phyloP scores from a whole-genome alignment of 2,888 invertebrate species.

The Leptopilina syphax region DNA sequence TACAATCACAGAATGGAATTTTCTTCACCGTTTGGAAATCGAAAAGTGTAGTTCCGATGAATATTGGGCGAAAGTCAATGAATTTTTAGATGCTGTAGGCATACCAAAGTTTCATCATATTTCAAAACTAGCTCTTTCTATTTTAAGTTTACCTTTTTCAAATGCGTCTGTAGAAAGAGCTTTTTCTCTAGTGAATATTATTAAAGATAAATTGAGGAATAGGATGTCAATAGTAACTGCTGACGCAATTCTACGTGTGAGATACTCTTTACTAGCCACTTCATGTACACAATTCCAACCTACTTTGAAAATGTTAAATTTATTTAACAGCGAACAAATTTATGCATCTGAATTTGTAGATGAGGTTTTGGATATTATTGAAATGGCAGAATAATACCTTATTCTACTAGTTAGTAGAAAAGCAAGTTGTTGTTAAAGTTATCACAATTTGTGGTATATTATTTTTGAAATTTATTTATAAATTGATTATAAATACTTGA shows the following conservation, averaged over 20 bases:
- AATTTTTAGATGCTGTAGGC: slow-evolving; percentile 33
- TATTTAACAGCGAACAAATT: no score
- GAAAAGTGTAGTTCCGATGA: slow-evolving; percentile 25
- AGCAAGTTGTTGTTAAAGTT: no score
- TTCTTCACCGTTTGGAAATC: slow-evolving; percentile 2
- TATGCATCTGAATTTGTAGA: no score
- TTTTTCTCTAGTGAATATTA: slow-evolving; percentile 50
- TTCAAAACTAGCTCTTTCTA: slow-evolving; percentile 38
- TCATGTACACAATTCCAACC: no score
- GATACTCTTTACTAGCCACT: not conserved
- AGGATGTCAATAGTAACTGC: slow-evolving; percentile 41
- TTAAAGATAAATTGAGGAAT: slow-evolving; percentile 52
- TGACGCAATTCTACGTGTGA: slow-evolving; percentile 37
- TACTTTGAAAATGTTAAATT: no score
- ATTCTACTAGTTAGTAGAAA: no score
- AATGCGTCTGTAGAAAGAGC: slow-evolving; percentile 46
- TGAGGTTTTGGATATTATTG: no score
- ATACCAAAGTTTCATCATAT: slow-evolving; percentile 22
- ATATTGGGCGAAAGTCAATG: slow-evolving; percentile 27
- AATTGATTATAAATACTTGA: no score
- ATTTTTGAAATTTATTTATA: no score
- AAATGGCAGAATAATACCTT: no score
- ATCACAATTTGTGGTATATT: no score
- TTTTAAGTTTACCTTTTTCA: slow-evolving; percentile 46
- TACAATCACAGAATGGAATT: slow-evolving; percentile 39